Evolutionary conservation across 2,797 vertebrate genomes (phyloP).

Genomic region (Sebastes baramenuke): DNA sequence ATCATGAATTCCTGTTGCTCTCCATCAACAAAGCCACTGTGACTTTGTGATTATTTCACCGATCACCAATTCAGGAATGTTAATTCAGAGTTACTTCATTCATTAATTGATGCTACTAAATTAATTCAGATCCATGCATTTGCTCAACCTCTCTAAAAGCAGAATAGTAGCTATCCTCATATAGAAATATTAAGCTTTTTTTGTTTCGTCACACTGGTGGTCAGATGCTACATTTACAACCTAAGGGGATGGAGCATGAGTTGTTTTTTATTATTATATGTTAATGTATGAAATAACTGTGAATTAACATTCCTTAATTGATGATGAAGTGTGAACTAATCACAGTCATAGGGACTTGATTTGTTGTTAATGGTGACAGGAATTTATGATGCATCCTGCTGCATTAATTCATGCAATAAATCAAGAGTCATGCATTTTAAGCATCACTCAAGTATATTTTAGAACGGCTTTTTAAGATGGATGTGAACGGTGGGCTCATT

Average conservation of each 20-base stretch:
- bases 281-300: neutral
- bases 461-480: no score
- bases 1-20: neutral
- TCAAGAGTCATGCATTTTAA: no score
- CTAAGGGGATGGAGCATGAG: neutral
- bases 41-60: neutral
- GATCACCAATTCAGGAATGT: neutral
- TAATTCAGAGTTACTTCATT: neutral
- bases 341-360: neutral
- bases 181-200: neutral
- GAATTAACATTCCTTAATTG: neutral
- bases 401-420: no score
- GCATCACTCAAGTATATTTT: no score
- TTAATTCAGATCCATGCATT: neutral
- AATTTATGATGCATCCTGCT: no score
- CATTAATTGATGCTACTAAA: neutral
- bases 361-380: no score
- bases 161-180: no score
- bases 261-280: neutral
- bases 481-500: no score
- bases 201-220: neutral
- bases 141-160: no score
- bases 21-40: neutral
- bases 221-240: neutral
- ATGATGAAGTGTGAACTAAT: neutral